phyloP scores from a whole-genome alignment of 2,113 vertebrate species.

The Hydrochoerus hydrochaeris region DNA sequence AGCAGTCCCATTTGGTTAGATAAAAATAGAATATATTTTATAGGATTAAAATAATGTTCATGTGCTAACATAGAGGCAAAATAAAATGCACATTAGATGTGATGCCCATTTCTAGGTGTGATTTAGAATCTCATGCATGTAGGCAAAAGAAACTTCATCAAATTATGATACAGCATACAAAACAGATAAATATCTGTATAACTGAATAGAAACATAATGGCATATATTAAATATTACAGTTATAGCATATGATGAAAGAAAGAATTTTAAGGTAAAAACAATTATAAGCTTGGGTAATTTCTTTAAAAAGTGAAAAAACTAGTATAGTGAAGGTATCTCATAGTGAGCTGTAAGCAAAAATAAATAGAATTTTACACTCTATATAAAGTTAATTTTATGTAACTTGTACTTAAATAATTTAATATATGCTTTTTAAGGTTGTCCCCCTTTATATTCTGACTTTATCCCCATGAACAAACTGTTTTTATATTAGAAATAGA shows the following conservation, averaged over 20 bases:
- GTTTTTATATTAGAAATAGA: not conserved
- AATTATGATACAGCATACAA: not conserved
- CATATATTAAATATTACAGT: not conserved
- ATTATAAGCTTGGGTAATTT: rapidly evolving
- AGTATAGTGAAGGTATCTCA: not conserved
- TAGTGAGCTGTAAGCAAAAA: not conserved
- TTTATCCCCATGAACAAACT: rapidly evolving
- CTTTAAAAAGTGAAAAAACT: not conserved
- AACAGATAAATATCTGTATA: not conserved
- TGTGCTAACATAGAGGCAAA: not conserved
- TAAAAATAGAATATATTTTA: not conserved
- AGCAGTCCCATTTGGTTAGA: not conserved
- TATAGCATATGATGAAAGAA: not conserved
- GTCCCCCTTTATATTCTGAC: not conserved
- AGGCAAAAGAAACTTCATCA: not conserved
- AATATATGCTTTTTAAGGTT: not conserved
- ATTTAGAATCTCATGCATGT: not conserved
- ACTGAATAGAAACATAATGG: not conserved
- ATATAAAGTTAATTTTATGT: not conserved
- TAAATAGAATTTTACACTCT: not conserved
- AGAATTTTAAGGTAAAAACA: not conserved
- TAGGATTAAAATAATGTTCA: not conserved
- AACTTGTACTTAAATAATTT: not conserved
- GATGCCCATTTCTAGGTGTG: too few relatives aligned
- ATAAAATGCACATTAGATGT: not conserved